Evolutionary conservation across 2,113 vertebrate species (phyloP), one percentile per base, ranked within the genome.

Genomic region (Syngnathus floridae): DNA sequence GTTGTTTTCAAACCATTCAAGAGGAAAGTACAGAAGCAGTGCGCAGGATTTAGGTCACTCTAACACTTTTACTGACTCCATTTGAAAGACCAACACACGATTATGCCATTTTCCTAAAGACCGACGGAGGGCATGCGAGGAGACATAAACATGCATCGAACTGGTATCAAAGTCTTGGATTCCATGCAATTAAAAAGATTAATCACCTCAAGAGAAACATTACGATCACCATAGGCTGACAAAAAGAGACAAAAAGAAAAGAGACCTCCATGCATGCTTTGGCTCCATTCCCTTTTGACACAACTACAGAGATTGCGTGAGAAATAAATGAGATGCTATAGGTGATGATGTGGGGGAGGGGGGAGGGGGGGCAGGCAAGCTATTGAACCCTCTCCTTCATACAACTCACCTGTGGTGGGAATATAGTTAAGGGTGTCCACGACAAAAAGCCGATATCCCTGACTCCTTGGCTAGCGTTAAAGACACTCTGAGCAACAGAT

Each of bases 391-490:
- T 92, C 83, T 91, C 84, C 82, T 70, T 88, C 72, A 79, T 64
- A 87, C 83, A 92, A 97, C 96, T 97, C 93, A 98, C 95, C 96
- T 98, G 92, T 79, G 88, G 82, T 70, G 88, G 87, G 74, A 90
- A 92, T 89, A 93, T 93, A 93, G 93, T 90, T 94, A 96, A 95
- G 85, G 93, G 91, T 84, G 93, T 96, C 95, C 95, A 95, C 86
- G 93, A 93, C 90, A 96, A 94, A 93, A 95, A 90, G 92, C 92
- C 92, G 93, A 95, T 92, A 90, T 95, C 93, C 90, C 95, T 97
- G 93, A 95, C 90, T 95, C 93, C 94, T 93, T 94, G 92, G 94
- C 94, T 96, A 96, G 93, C 91, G 90, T 95, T 97, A 97, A 95
- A 96, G 93, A 95, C 92, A 95, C 90, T 95, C 94, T 96, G 91